Evolutionary conservation across 2,797 vertebrate genomes (phyloP), one percentile per base, ranked within the genome.

Genomic region (Crocodylus rhombifer): DNA sequence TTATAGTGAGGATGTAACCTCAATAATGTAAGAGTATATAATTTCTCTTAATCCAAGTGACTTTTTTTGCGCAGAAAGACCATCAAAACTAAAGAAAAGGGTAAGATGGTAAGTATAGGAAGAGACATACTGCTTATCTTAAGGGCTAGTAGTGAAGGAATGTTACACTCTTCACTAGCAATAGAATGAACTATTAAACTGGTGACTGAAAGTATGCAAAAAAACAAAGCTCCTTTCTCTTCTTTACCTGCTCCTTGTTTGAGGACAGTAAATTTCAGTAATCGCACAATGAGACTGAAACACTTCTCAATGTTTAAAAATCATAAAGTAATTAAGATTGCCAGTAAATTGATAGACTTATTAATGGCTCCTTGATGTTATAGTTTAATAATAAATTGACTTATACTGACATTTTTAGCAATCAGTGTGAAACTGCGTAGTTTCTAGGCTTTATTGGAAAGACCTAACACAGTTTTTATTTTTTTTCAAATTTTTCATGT

Each of bases 1-100:
- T 55, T 62, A 1, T 0, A 3, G 33, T 2, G 9, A 58, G 75
- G 77, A 0, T 0, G 2, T 62, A 64, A 1, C 25, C 77, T 58
- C 8, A 33, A 76, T 42, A 73, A 7, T 5, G 10, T 58, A 26
- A 62, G 79, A 79, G 20, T 9, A 62, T 51, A 0, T 83, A 21
- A 64, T n/a, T 36, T 36, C 26, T 89, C 21, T 65, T 7, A 79
- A 51, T 36, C 56, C 64, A 64, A 28, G 69, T 25, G 16, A 14
- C 65, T 80, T 23, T 67, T 67, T 67, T 60, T 71, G 21, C 14
- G 8, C 4, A 3, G 30, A 73, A 14, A 25, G 23, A 26, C 36
- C 26, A 36, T 21, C 36, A 42, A 71, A 71, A 71, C 36, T 25
- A 14, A 20, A 71, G 14, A 42, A 42, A 23, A 71, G n/a, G 18